phyloP scores from a whole-genome alignment of 1,140 invertebrate species.

The Harlomillsia oculata region DNA sequence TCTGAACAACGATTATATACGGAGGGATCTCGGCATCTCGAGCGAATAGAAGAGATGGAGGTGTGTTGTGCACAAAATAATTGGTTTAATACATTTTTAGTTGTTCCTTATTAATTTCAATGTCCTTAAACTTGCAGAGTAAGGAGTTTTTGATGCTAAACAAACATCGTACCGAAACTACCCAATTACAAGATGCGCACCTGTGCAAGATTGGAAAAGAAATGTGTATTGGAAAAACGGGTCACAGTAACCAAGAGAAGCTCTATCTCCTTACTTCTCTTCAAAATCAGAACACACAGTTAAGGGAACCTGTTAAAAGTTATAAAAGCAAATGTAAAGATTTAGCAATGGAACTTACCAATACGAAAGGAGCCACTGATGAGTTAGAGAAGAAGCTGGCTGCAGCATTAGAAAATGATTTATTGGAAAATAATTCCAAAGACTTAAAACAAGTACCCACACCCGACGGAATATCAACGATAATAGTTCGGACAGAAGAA shows the following conservation, averaged over 20 bases:
- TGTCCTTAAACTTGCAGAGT: constrained; percentile 50
- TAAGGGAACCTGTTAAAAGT: constrained; percentile 86
- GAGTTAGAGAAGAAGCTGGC: constrained; percentile 25
- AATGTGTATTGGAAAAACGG: constrained; percentile 95
- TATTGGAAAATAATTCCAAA: constrained; percentile 16
- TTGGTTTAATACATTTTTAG: too few species aligned
- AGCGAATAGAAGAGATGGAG: constrained; percentile 98
- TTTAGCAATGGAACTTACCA: constrained; percentile 31
- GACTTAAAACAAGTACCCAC: constrained; percentile 45
- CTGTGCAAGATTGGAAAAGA: constrained; percentile 88
- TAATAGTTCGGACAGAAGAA: constrained; percentile 39
- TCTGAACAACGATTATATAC: constrained; percentile 72
- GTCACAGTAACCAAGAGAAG: constrained; percentile 96
- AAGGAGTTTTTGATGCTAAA: constrained; percentile 91
- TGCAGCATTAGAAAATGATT: constrained; percentile 16
- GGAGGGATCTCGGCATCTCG: constrained; percentile 83
- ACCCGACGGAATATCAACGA: constrained; percentile 43
- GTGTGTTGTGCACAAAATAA: too few species aligned
- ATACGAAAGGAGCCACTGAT: constrained; percentile 27
- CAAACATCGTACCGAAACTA: constrained; percentile 84
- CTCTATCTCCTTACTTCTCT: constrained; percentile 90
- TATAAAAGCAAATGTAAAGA: constrained; percentile 88
- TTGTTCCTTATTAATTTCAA: not conserved
- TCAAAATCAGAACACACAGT: constrained; percentile 92
- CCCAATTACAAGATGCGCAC: constrained; percentile 91